A percentile compares a stretch with the other conserved stretches of the same genome.
These are phyloP conservation scores for Lithosia quadra DNA, from an alignment of 2,888 invertebrate species.

Conservation along the genomic window DNA sequence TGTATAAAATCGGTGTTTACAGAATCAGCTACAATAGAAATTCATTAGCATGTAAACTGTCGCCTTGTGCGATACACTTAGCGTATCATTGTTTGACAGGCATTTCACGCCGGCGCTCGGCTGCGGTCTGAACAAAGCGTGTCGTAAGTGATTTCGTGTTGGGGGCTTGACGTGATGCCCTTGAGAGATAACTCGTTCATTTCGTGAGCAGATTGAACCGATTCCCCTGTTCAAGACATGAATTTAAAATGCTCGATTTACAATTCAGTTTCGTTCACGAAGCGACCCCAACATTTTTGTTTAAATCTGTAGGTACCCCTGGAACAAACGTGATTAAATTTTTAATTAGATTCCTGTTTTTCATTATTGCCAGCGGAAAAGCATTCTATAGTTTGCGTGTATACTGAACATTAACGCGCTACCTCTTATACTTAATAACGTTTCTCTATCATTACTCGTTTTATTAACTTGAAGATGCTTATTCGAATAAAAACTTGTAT, in stretches of 20 bases:
- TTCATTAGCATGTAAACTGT: constrained; percentile 49
- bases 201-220: constrained; percentile 63
- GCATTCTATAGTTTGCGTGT: constrained; percentile 61
- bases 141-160: constrained; percentile 67
- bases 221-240: constrained; percentile 64
- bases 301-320: constrained; percentile 49
- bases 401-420: constrained; percentile 65
- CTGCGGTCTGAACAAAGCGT: constrained; percentile 50
- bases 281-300: constrained; percentile 52
- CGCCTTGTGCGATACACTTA: constrained; percentile 34
- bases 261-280: constrained; percentile 57
- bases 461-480: constrained; percentile 54
- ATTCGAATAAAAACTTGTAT: constrained; percentile 44
- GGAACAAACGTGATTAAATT: constrained; percentile 61
- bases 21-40: constrained; percentile 30
- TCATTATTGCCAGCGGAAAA: constrained; percentile 43
- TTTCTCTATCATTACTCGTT: constrained; percentile 65
- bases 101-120: constrained; percentile 24
- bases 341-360: constrained; percentile 62
- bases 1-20: constrained; percentile 26
- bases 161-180: constrained; percentile 59
- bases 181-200: constrained; percentile 66
- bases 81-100: constrained; percentile 49
- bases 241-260: constrained; percentile 66
- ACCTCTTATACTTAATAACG: constrained; percentile 54